Evolutionary conservation across 2,888 invertebrate species (phyloP), one percentile per base, ranked within the genome.

Genomic region (Lasioglossum villosulum): DNA sequence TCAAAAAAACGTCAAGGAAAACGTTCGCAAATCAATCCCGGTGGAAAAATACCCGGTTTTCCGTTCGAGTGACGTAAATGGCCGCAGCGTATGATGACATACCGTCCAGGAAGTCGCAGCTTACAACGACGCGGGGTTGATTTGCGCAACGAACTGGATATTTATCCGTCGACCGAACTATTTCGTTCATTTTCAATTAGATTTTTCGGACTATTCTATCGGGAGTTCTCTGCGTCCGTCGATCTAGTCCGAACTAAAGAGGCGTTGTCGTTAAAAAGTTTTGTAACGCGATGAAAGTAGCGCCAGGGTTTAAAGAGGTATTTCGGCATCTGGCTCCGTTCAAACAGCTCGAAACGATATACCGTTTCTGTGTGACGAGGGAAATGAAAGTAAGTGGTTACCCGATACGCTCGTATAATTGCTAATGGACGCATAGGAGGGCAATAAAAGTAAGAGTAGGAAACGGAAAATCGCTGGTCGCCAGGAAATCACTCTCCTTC

Each of bases 401-500:
- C 63, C 76, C 27, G 72, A 71, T 81, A 71, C 76, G 39, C 39
- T 75, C 74, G 81, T 83, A 78, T 79, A 80, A 80, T 86, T 84
- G 80, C 71, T 81, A 88, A 89, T 86, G 73, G 83, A 75, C 76
- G 75, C 76, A 68, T 82, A 79, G 88, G 56, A 48, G 63, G 76
- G 72, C 48, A 80, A 80, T 86, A 83, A 88, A 87, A 80, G 63
- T 82, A 82, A 83, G 77, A 84, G 82, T 63, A 37, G 84, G 73
- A 80, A 89, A 89, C 81, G 82, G 75, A 78, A 87, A 86, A 80
- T 75, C 80, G 75, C n/a, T 73, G 82, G 81, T 82, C 84, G 82
- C 70, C 76, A 45, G 84, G 81, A 88, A 88, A 89, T 89, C 89
- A 88, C 89, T 82, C 84, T 80, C 78, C 88, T 42, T 82, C 82